A percentile compares a stretch with the other conserved stretches of the same genome.
phyloP scores from a whole-genome alignment of 2,797 vertebrate species.

The Numenius phaeopus region DNA sequence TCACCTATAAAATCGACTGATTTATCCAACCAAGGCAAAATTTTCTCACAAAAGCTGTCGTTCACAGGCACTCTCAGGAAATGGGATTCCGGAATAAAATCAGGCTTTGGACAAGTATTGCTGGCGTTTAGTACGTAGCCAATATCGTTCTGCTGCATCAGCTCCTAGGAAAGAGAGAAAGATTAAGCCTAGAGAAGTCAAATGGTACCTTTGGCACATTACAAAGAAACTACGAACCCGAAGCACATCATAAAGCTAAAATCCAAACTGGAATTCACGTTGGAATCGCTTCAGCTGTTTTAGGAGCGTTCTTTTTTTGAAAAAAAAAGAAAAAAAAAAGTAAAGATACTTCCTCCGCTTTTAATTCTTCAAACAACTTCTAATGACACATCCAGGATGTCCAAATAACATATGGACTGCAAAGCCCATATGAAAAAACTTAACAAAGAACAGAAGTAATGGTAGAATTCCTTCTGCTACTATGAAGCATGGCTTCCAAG shows the following conservation, averaged over 20 bases:
- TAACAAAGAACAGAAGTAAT: not conserved
- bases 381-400: not conserved
- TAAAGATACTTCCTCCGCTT: not conserved
- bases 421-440: not conserved
- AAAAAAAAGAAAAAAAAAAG: not conserved
- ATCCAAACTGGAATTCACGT: not conserved
- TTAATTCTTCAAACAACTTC: not conserved
- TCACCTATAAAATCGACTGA: slow-evolving; percentile 97
- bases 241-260: not conserved
- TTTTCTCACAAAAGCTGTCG: slow-evolving; percentile 98
- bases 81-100: slow-evolving; percentile 93
- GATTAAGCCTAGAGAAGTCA: not conserved
- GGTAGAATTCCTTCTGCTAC: not conserved
- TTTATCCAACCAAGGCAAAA: slow-evolving; percentile 95
- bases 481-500: not conserved
- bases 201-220: not conserved
- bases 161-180: slow-evolving; percentile 81
- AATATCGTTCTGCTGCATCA: slow-evolving; percentile 96
- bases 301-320: not conserved
- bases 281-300: not conserved
- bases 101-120: slow-evolving; percentile 95
- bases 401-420: not conserved
- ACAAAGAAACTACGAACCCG: not conserved
- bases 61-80: slow-evolving; percentile 96
- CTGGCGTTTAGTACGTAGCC: slow-evolving; percentile 93